phyloP scores from a whole-genome alignment of 2,888 invertebrate genomes.

The Cinara cedri region DNA sequence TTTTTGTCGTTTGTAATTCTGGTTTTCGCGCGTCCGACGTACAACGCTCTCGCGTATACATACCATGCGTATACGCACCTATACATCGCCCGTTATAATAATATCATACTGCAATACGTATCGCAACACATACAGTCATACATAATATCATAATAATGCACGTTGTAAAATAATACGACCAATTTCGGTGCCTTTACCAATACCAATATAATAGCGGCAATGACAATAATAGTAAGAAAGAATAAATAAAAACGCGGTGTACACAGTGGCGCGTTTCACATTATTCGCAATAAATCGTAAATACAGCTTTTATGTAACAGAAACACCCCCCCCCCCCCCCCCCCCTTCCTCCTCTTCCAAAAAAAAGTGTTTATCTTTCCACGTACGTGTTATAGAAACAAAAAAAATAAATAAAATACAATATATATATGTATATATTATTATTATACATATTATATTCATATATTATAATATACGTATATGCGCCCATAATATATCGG shows the following conservation, averaged over 20 bases:
- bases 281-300: slow-evolving; percentile 33
- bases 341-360: too few species aligned
- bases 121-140: too few species aligned
- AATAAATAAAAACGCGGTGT: slow-evolving; percentile 19
- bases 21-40: background rate
- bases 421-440: slow-evolving; percentile 22
- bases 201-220: background rate
- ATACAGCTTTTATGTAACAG: slow-evolving; percentile 44
- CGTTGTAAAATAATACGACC: background rate
- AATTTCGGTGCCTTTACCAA: slow-evolving; percentile 17
- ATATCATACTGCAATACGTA: background rate
- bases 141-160: background rate
- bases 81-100: background rate
- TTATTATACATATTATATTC: too few species aligned
- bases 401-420: background rate
- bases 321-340: too few species aligned
- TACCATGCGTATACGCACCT: background rate
- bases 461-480: too few species aligned
- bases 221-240: background rate
- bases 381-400: background rate
- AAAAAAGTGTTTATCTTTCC: slow-evolving; percentile 32
- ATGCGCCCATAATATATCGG: background rate
- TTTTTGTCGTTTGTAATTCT: slow-evolving; percentile 11
- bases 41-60: too few species aligned
- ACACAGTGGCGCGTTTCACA: slow-evolving; percentile 1